Conservation (phyloP, 1,140 invertebrate species). For the Pseudachorutes palmiensis region DNA sequence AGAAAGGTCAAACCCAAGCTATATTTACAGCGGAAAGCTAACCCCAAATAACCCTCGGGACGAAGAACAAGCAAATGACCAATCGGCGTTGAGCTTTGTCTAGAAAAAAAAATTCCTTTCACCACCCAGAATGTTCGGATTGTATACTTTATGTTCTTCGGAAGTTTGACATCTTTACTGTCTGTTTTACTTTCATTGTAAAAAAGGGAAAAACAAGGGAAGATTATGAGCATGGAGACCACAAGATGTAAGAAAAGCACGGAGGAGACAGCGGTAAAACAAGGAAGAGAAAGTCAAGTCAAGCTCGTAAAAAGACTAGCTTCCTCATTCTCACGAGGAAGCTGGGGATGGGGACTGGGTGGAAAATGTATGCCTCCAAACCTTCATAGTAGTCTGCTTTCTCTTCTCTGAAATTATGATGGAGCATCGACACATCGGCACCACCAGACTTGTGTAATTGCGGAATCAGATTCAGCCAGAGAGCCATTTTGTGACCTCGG, state of each 20-base stretch:
- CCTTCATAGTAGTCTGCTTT: conserved; percentile 64
- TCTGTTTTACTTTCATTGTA: background rate
- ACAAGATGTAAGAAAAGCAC: too few species aligned
- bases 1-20: too few species aligned
- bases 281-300: conserved; percentile 1
- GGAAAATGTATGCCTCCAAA: too few species aligned
- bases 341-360: too few species aligned
- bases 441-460: conserved; percentile 72
- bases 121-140: too few species aligned
- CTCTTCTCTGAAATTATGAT: conserved; percentile 66
- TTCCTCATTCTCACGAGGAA: background rate
- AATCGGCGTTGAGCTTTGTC: too few species aligned
- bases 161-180: background rate
- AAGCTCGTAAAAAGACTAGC: background rate
- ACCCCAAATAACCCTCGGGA: too few species aligned
- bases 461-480: conserved; percentile 83
- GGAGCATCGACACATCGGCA: conserved; percentile 60
- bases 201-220: background rate
- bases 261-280: too few species aligned
- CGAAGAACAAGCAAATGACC: too few species aligned
- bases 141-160: too few species aligned
- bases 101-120: background rate
- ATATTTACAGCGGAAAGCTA: too few species aligned
- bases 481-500: conserved; percentile 80
- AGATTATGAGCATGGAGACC: too few species aligned